Percentiles rank a stretch among this genome's conserved stretches.
Conservation (phyloP, 2,797 vertebrate genomes). For the Rhincodon typus region DNA sequence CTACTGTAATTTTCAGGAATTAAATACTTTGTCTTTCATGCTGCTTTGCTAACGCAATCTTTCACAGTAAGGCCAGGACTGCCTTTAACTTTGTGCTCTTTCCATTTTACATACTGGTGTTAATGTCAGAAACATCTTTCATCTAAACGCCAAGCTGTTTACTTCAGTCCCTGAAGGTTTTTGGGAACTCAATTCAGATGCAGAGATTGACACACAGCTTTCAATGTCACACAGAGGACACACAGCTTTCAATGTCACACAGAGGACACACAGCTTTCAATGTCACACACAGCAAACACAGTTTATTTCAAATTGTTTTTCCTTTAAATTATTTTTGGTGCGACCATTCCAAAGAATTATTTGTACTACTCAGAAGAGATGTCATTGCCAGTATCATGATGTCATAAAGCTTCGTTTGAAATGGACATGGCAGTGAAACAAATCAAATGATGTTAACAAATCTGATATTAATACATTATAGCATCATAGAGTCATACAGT, state of each 20-base stretch:
- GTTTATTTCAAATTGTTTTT: too few species aligned
- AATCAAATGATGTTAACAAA: not conserved
- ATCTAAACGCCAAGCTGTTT: not conserved
- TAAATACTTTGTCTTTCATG: too few species aligned
- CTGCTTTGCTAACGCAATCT: not conserved
- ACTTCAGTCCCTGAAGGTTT: not conserved
- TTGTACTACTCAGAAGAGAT: not conserved
- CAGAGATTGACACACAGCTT: not conserved
- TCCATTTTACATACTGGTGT: not conserved
- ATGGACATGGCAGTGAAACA: not conserved
- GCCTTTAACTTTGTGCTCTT: not conserved
- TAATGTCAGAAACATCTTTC: not conserved
- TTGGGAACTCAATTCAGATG: not conserved
- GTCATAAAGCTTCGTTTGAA: not conserved
- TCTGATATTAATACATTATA: not conserved
- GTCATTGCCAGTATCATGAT: not conserved
- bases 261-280: not conserved
- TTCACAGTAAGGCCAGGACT: not conserved
- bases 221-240: conserved; percentile 1
- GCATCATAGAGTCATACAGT: not conserved
- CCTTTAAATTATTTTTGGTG: not conserved
- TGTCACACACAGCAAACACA: not conserved
- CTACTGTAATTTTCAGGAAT: not conserved
- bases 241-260: conserved; percentile 15
- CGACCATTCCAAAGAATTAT: not conserved